Base-by-base conservation (phyloP, 92 coral and sea anemone species). In the Pocillopora grandis region DNA sequence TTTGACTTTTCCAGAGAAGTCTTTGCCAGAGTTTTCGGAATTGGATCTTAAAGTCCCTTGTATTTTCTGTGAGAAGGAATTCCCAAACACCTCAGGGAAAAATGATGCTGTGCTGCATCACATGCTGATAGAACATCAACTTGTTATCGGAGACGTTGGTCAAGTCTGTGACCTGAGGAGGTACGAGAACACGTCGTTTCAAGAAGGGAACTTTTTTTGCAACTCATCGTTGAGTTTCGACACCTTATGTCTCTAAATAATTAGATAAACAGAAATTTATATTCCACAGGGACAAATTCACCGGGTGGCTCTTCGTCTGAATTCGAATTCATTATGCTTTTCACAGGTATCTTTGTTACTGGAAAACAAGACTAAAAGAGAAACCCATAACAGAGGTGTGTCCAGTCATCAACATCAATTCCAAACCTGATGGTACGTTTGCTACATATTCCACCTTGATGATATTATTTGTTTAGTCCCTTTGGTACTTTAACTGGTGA, bases 351-450 rank as follows among this genome's bases (percentile, higher is more conserved):
- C 77, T 93, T 76, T 91, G 90, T 21, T 90, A 97, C 76, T 97
- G 99, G 99, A 97, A 95, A 67, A 89, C 75, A 84, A 83, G 95
- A 80, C 91, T 97, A 70, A 87, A 82, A 75, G 97, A 89, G 76
- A 85, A 85, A 19, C 88, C 98, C 58, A 84, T 97, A 14, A 91
- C 91, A 75, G 95, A 91, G 20, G 87, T 94, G 66, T 97, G 99
- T 77, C 83, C 99, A 2, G 90, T 94, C 19, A 97, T 97, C 76
- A 94, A 97, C 81, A 97, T 97, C 56, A 97, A 97, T 85, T 92
- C 95, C 61, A 97, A 90, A 72, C 91, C 98, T 85, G 94, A 89
- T 67, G 98, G 99, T 97, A 87, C 18, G 81, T 3, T 58, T 73
- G 17, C 20, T 37, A 31, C 52, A 42, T 42, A 42, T 42, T 42